Evolutionary conservation across 2,797 vertebrate genomes (phyloP).

Genomic region (Hapalemur alaotrensis): DNA sequence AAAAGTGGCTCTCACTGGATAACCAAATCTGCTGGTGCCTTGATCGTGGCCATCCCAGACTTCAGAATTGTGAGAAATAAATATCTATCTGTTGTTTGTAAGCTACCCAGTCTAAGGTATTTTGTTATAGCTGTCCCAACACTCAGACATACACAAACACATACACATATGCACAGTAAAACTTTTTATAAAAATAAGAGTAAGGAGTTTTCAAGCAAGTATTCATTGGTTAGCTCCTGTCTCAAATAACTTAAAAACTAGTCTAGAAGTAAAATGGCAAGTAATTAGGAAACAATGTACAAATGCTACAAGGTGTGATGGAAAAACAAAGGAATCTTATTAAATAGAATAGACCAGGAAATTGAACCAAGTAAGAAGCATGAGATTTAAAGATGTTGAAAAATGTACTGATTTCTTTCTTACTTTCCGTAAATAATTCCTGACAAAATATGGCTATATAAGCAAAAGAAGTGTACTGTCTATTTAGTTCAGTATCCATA

Average conservation of each 20-base stretch:
- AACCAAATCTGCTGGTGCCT: neutral
- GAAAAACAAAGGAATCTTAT: neutral
- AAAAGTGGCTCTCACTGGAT: neutral
- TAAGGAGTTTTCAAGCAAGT: neutral
- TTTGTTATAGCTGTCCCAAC: neutral
- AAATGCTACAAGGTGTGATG: neutral
- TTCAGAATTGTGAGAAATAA: neutral
- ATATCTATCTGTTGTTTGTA: neutral
- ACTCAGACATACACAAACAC: neutral
- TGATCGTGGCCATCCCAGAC: neutral
- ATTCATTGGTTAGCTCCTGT: neutral
- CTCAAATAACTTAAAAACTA: slow-evolving; percentile 1
- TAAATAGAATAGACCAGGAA: slow-evolving; percentile 29
- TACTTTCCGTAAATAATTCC: neutral
- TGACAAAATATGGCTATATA: neutral
- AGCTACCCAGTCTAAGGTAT: neutral
- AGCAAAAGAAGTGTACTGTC: neutral
- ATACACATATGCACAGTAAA: neutral
- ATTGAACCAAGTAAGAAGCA: neutral
- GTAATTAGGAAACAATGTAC: neutral
- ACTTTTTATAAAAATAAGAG: neutral
- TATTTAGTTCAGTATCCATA: neutral
- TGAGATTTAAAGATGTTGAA: neutral
- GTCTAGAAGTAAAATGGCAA: neutral
- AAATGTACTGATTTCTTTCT: neutral